Conservation (phyloP, 2,797 vertebrate genomes). For the Halcyon badia region DNA sequence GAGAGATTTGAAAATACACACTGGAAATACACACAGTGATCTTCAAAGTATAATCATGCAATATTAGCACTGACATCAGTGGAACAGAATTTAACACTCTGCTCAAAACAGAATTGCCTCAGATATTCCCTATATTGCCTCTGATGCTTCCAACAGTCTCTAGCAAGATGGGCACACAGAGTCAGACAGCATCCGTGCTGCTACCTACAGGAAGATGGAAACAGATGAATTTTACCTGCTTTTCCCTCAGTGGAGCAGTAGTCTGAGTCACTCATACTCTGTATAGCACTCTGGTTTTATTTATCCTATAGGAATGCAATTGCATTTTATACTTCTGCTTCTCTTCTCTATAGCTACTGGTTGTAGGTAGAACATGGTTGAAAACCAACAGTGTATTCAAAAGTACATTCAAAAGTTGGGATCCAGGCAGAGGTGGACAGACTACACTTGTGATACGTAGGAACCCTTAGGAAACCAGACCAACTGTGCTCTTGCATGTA, state of each 20-base stretch:
- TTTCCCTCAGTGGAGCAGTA: background rate
- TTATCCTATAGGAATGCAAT: background rate
- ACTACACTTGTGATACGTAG: accelerated
- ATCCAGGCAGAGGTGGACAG: background rate
- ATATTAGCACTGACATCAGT: background rate
- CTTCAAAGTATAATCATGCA: background rate
- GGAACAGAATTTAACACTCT: background rate
- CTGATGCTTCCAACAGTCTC: background rate
- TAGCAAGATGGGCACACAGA: background rate
- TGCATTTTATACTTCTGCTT: accelerated
- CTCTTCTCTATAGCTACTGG: background rate
- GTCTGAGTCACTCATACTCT: background rate
- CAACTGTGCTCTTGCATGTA: background rate
- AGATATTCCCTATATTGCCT: background rate
- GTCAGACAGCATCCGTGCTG: background rate
- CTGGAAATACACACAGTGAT: conserved; percentile 8
- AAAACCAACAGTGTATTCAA: background rate
- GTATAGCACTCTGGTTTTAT: background rate
- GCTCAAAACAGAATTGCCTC: conserved; percentile 3
- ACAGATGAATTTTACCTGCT: background rate
- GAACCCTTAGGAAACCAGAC: background rate
- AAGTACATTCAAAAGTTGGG: background rate
- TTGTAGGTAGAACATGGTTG: background rate
- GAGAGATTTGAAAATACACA: conserved; percentile 13
- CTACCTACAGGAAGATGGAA: background rate